Evolutionary conservation across 1,140 invertebrate species (phyloP).

Genomic region (Magallana gigas): DNA sequence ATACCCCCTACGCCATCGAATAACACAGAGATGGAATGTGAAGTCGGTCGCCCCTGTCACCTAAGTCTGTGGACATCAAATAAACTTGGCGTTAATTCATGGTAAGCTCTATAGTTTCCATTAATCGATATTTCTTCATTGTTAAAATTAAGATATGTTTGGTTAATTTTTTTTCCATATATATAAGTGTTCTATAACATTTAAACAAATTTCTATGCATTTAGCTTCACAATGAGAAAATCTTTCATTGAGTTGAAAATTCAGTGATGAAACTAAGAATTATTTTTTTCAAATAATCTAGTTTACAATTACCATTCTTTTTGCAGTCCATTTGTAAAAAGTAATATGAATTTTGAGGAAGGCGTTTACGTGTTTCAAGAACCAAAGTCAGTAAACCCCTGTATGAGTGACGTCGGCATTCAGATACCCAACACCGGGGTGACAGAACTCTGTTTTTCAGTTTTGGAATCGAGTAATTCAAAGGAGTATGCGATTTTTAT

Average conservation of each 20-base stretch:
- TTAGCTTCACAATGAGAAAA: too few species aligned
- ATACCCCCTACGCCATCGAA: background rate
- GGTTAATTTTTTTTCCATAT: too few species aligned
- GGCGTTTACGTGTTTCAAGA: constrained; percentile 2
- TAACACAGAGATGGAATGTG: background rate
- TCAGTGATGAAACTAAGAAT: too few species aligned
- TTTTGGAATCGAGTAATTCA: background rate
- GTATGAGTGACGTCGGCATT: background rate
- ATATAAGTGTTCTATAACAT: too few species aligned
- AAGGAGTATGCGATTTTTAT: background rate
- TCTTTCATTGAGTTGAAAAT: too few species aligned
- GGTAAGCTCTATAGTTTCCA: background rate
- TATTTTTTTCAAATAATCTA: too few species aligned
- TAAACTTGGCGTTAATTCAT: background rate
- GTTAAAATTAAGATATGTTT: too few species aligned
- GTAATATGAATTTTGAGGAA: background rate
- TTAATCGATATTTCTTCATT: too few species aligned
- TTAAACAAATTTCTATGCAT: too few species aligned
- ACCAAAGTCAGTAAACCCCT: background rate
- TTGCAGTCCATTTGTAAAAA: background rate
- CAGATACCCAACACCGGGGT: background rate
- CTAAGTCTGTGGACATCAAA: background rate
- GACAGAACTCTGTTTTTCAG: background rate
- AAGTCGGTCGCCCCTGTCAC: background rate
- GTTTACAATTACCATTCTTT: background rate